Base-by-base conservation (phyloP, 37 sponge, comb jelly and placozoan species). In the Crambe crambe region DNA sequence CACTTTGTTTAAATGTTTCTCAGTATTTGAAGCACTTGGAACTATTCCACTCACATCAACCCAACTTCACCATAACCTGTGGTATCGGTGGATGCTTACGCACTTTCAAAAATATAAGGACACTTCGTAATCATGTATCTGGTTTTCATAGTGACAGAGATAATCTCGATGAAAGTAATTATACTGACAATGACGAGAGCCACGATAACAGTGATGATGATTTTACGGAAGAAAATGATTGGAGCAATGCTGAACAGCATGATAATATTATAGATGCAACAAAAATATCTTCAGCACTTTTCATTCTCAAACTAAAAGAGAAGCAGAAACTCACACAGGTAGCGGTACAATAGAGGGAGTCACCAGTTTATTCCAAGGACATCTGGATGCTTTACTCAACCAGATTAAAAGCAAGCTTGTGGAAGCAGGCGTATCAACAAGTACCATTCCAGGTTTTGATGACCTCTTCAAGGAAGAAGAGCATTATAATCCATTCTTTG, bases 51-150 rank as follows among this genome's bases (percentile, higher is more conserved):
- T n/a, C n/a, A n/a, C n/a, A n/a, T n/a, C n/a, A n/a, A n/a, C n/a
- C n/a, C n/a, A n/a, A n/a, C n/a, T n/a, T n/a, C n/a, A n/a, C n/a
- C n/a, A n/a, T n/a, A n/a, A n/a, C n/a, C n/a, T 82, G 83, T 62
- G 83, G 74, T 41, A 73, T 82, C 31, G 21, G 70, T n/a, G 74
- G 75, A 29, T 82, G 83, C 37, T 30, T 42, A 42, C 22, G 75
- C 36, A 62, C 75, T 1, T 82, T 69, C 51, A 57, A 9, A 1
- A 73, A 73, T 21, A 42, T 62, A 23, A 37, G 61, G 23, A 72
- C 83, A 39, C 74, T 82, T 27, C 29, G 39, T 43, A 73, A 73
- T 31, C 83, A 82, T 39, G 42, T 82, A 4, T 82, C 71, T 10
- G 61, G 51, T 25, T 39, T 41, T 10, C 83, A 82, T 51, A 59